Evolutionary conservation across 2,888 invertebrate species (phyloP), one percentile per base, ranked within the genome.

Genomic region (Spilosoma lubricipeda): DNA sequence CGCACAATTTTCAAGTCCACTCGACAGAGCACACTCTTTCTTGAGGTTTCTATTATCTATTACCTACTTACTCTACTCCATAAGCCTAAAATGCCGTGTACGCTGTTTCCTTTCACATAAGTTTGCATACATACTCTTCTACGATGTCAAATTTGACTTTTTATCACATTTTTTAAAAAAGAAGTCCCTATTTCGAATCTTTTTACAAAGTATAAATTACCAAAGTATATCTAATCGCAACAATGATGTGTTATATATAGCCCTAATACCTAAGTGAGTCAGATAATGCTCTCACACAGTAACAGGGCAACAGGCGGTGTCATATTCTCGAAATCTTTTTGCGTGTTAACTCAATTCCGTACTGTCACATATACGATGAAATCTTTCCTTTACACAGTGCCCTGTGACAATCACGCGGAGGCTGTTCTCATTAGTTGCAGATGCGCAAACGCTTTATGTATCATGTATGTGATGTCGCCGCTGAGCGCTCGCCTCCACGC

Each of bases 401-500:
- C 86, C 87, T 89, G 91, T 90, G 93, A 92, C 93, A 92, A 93
- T 94, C 93, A 93, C 93, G 92, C 89, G 90, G 89, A 90, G 90
- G 87, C 89, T 86, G 85, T 87, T 91, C 92, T 94, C 94, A 94
- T 95, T 94, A 94, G 93, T 89, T 88, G 91, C 89, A 90, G 89
- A 79, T 87, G 89, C 86, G 89, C 89, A 88, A 88, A 88, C 85
- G 90, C 89, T 93, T 95, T 95, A 94, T 95, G 95, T 94, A 93
- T 93, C 93, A 95, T 94, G 94, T 94, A 93, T 93, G 85, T 88
- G 93, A 93, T 93, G 93, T 94, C 92, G 90, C 86, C 86, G 63
- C 76, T 79, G 80, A 84, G 84, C 86, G 85, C 88, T 89, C 83
- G 85, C 80, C 78, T 86, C 86, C 86, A 86, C 73, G 70, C 85